phyloP scores from a whole-genome alignment of 2,113 vertebrate genomes.

The Catagonus wagneri region DNA sequence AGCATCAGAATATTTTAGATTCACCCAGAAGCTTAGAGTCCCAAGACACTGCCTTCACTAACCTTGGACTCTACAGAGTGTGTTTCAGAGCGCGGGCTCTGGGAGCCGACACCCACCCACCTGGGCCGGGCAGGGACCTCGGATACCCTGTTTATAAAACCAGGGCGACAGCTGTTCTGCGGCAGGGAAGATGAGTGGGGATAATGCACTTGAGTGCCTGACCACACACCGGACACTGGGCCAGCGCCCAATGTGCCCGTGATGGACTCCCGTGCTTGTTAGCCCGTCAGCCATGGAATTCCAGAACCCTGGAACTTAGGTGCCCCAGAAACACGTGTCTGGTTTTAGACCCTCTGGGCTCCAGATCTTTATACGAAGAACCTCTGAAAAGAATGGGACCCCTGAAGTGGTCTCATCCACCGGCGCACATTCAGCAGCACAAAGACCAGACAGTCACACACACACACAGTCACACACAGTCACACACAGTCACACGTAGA shows the following conservation, averaged over 20 bases:
- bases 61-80: neutral
- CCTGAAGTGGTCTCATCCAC: neutral
- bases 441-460: neutral
- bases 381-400: neutral
- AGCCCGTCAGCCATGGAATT: fast-evolving
- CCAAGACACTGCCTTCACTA: no score
- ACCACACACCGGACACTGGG: neutral
- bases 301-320: neutral
- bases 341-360: neutral
- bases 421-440: neutral
- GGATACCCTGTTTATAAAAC: neutral
- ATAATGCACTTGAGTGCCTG: no score
- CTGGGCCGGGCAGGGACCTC: neutral
- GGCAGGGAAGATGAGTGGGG: neutral
- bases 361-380: neutral
- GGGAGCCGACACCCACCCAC: neutral
- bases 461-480: neutral
- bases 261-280: fast-evolving
- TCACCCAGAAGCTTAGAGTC: neutral
- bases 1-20: neutral
- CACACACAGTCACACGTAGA: neutral
- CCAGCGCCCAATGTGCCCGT: fast-evolving
- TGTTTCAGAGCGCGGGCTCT: fast-evolving
- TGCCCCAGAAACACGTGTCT: neutral
- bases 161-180: fast-evolving